Evolutionary conservation across 2,113 vertebrate genomes (phyloP).

Genomic region (Heloderma charlesbogerti): DNA sequence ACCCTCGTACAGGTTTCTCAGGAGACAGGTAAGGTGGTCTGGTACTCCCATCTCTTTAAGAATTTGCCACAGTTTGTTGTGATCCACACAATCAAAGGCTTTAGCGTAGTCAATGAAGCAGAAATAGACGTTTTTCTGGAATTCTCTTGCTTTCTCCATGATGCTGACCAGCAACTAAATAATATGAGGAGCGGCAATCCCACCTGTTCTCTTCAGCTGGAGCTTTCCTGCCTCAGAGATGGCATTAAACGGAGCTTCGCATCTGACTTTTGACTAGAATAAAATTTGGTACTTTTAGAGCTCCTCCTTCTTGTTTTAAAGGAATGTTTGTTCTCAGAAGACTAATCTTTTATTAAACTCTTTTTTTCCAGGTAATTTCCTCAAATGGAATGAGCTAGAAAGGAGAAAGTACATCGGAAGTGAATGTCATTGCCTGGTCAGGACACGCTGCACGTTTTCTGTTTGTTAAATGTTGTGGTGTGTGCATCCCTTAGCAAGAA

Average conservation of each 20-base stretch:
- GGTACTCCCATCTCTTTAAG: no score
- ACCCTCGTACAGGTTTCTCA: no score
- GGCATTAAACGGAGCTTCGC: not conserved
- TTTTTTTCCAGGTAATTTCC: conserved; percentile 56
- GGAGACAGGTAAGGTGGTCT: no score
- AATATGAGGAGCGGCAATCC: no score
- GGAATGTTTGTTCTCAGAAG: not conserved
- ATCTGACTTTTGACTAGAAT: not conserved
- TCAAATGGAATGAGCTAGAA: conserved; percentile 50
- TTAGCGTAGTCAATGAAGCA: no score
- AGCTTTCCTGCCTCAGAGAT: no score
- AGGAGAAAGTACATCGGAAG: not conserved
- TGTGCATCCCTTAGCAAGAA: not conserved
- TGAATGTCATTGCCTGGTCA: not conserved
- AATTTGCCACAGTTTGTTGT: no score
- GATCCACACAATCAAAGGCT: no score
- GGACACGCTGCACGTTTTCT: not conserved
- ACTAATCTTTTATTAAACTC: not conserved
- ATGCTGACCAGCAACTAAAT: no score
- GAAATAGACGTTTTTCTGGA: no score
- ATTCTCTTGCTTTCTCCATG: no score
- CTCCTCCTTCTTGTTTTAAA: not conserved
- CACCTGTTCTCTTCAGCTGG: no score
- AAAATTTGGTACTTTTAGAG: not conserved
- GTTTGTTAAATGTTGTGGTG: not conserved